A percentile compares a stretch with the other conserved stretches of the same genome.
Evolutionary conservation across 2,113 vertebrate species (phyloP).

Genomic region (Platysteira castanea): DNA sequence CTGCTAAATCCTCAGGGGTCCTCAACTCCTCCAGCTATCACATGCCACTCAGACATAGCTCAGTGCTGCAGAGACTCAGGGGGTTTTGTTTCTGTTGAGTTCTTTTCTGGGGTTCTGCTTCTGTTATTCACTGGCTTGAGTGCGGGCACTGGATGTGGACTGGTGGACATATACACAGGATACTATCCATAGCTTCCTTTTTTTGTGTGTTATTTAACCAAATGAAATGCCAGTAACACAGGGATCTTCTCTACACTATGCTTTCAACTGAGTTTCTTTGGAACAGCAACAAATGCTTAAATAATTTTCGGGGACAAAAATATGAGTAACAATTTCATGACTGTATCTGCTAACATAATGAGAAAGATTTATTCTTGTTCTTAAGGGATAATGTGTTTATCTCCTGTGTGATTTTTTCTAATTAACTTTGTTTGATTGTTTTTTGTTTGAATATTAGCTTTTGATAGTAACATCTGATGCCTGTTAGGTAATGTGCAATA

Average conservation of each 20-base stretch:
- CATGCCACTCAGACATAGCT: neutral
- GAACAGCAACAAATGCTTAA: neutral
- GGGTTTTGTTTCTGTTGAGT: neutral
- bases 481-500: neutral
- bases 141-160: rapidly evolving
- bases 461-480: neutral
- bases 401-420: neutral
- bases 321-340: neutral
- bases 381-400: neutral
- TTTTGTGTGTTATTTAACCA: neutral
- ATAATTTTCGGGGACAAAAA: neutral
- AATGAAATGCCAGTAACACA: neutral
- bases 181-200: neutral
- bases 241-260: neutral
- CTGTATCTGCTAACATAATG: neutral
- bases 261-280: neutral
- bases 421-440: rapidly evolving
- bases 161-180: neutral
- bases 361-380: neutral
- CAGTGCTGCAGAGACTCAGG: neutral
- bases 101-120: neutral
- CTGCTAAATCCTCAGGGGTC: neutral
- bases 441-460: neutral
- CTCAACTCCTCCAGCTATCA: neutral
- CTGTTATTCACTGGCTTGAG: neutral